Conservation (phyloP, 2,797 vertebrate genomes). For the Parauchenoglanis ngamensis region DNA sequence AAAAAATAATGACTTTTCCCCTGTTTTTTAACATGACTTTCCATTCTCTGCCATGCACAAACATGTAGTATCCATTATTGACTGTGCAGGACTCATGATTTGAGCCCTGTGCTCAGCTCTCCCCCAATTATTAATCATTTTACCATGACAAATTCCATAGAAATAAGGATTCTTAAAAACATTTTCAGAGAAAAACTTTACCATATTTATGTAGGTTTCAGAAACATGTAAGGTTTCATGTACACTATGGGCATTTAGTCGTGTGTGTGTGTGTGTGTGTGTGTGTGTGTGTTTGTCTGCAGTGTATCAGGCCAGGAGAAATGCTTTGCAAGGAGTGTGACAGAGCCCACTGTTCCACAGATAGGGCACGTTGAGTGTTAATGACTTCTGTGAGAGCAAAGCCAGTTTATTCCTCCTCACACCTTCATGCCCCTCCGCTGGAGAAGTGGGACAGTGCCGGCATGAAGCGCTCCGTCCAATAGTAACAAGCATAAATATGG, state of each 20-base stretch:
- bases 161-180: neutral
- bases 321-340: slow-evolving; percentile 57
- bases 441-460: slow-evolving; percentile 52
- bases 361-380: slow-evolving; percentile 68
- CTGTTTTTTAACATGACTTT: neutral
- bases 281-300: neutral
- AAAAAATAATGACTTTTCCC: too few species aligned
- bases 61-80: neutral
- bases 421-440: slow-evolving; percentile 61
- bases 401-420: slow-evolving; percentile 61
- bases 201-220: neutral
- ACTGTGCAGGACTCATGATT: neutral
- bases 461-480: slow-evolving; percentile 64
- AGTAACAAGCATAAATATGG: slow-evolving; percentile 74
- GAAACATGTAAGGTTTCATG: neutral
- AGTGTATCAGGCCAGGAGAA: slow-evolving; percentile 44
- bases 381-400: slow-evolving; percentile 66
- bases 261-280: slow-evolving; percentile 13
- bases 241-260: neutral
- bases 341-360: slow-evolving; percentile 55
- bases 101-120: neutral
- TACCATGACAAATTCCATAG: neutral
- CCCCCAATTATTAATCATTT: neutral
- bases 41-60: slow-evolving; percentile 1
- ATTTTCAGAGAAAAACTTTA: neutral